phyloP scores from a whole-genome alignment of 2,888 invertebrate species.

The Luffia ferchaultella region DNA sequence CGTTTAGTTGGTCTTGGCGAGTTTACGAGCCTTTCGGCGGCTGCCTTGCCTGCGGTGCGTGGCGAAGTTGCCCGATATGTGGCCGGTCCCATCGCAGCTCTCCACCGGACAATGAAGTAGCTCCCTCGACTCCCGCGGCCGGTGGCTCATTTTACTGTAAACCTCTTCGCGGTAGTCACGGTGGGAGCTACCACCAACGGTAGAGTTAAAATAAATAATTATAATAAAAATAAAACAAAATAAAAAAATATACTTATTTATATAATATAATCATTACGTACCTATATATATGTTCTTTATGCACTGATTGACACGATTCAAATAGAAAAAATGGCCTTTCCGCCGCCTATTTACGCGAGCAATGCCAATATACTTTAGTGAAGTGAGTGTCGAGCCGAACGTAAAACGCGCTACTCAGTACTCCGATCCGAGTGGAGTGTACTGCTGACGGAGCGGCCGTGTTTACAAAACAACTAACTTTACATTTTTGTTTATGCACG shows the following conservation, averaged over 20 bases:
- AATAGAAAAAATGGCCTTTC: not conserved
- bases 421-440: too few relatives aligned
- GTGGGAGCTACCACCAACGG: slow-evolving; percentile 33
- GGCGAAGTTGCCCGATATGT: slow-evolving; percentile 89
- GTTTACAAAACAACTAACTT: not conserved
- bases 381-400: not conserved
- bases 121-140: slow-evolving; percentile 75
- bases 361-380: not conserved
- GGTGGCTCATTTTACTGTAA: slow-evolving; percentile 50
- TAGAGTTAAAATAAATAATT: not conserved
- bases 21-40: slow-evolving; percentile 32
- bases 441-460: too few relatives aligned
- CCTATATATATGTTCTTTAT: not conserved
- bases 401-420: not conserved
- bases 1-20: not conserved
- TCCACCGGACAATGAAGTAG: slow-evolving; percentile 82
- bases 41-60: slow-evolving; percentile 86
- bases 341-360: not conserved
- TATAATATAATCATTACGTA: slow-evolving; percentile 3
- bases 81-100: slow-evolving; percentile 87
- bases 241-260: slow-evolving; percentile 14
- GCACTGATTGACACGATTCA: not conserved
- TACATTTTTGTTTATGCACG: not conserved
- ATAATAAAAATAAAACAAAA: slow-evolving; percentile 11
- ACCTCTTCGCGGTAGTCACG: slow-evolving; percentile 47